Percentiles rank a stretch among this genome's conserved stretches.
phyloP scores from a whole-genome alignment of 1,140 invertebrate genomes.

The Cydia strobilella region DNA sequence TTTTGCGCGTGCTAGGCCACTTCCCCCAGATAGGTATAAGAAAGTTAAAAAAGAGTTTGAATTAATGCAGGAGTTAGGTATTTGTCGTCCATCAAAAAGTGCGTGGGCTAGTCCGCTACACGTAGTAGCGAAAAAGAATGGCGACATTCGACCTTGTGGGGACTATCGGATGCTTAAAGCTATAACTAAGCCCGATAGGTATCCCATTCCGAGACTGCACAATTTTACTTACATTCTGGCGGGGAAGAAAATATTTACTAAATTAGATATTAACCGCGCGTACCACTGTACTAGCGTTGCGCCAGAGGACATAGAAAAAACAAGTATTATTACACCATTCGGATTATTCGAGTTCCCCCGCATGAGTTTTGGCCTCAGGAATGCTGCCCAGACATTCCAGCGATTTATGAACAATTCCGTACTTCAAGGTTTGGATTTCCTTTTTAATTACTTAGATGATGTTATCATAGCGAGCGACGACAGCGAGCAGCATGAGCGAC shows the following conservation, averaged over 20 bases:
- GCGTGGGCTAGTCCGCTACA: conserved; percentile 51
- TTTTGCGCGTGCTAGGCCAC: conserved; percentile 8
- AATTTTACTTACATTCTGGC: conserved; percentile 55
- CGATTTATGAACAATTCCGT: too few relatives aligned
- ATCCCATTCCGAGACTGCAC: conserved; percentile 42
- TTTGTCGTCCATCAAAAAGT: conserved; percentile 31
- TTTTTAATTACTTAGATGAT: too few relatives aligned
- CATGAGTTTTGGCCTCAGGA: too few relatives aligned
- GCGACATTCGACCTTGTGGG: conserved; percentile 62
- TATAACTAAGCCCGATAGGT: conserved; percentile 47
- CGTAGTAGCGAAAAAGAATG: conserved; percentile 7
- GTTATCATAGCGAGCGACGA: too few relatives aligned
- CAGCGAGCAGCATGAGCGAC: too few relatives aligned
- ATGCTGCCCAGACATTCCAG: too few relatives aligned
- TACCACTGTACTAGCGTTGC: too few relatives aligned
- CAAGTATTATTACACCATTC: too few relatives aligned
- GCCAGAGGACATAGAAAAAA: too few relatives aligned
- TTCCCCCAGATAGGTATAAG: conserved; percentile 9
- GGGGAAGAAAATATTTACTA: conserved; percentile 70
- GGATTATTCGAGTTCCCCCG: too few relatives aligned
- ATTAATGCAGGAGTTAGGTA: conserved; percentile 14
- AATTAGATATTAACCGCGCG: too few relatives aligned
- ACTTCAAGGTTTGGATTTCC: too few relatives aligned
- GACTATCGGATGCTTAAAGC: conserved; percentile 61
- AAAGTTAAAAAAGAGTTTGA: conserved; percentile 1